Evolutionary conservation across 2,888 invertebrate species (phyloP).

Genomic region (Gortyna flavago): DNA sequence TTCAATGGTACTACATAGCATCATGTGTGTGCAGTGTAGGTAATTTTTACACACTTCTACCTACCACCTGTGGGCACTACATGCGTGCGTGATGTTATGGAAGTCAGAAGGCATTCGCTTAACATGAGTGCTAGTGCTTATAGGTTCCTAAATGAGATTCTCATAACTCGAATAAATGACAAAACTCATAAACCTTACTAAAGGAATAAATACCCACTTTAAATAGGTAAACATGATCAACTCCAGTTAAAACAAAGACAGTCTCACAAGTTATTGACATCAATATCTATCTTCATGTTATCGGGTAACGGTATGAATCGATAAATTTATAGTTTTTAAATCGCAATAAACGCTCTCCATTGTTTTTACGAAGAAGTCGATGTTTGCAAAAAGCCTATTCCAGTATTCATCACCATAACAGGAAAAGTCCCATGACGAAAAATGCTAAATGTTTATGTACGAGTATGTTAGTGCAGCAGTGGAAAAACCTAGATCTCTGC

Average conservation of each 20-base stretch:
- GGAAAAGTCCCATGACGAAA: not conserved
- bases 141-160: not conserved
- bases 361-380: not conserved
- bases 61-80: not conserved
- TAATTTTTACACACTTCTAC: not conserved
- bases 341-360: constrained; percentile 3
- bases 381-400: not conserved
- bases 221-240: constrained; percentile 6
- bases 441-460: not conserved
- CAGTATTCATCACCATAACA: not conserved
- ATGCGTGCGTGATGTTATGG: not conserved
- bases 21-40: not conserved
- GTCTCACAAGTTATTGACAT: constrained; percentile 50
- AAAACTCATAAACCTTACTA: constrained; percentile 1
- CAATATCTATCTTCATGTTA: constrained; percentile 37
- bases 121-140: not conserved
- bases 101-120: not conserved
- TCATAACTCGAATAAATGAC: not conserved
- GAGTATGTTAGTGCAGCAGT: not conserved
- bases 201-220: not conserved
- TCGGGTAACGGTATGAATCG: constrained; percentile 23
- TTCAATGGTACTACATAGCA: not conserved
- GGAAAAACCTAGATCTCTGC: not conserved
- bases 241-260: constrained; percentile 44
- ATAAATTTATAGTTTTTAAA: constrained; percentile 23